Evolutionary conservation across 2,797 vertebrate genomes (phyloP), one percentile per base, ranked within the genome.

Genomic region (Delichon dasypus): DNA sequence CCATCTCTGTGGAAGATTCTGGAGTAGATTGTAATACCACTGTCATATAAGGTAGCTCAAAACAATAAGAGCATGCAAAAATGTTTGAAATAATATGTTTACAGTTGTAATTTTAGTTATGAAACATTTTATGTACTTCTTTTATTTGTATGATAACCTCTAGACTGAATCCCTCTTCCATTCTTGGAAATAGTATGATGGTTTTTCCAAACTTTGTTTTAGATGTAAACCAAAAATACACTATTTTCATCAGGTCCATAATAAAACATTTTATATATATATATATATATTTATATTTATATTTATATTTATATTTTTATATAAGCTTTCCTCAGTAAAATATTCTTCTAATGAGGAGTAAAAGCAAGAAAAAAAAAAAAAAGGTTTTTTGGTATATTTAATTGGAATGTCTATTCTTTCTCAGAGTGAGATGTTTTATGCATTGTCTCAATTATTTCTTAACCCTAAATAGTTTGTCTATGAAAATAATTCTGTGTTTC

Each of bases 31-130:
- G 21, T 88, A 89, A 86, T 62, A 74, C 2, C 91, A 47, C 68
- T 93, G 40, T 80, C 80, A 91, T 64, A 32, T 81, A 50, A 96
- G 42, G 79, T 57, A 95, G 92, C 38, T 75, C 48, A 32, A 93
- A 93, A 88, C 10, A 93, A 68, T 13, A 76, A 45, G 6, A 40
- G 13, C 68, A 40, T 58, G 22, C 16, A 88, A 27, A 64, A 75
- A 36, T 44, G 81, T 36, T 93, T 83, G 18, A 89, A 92, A 92
- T 77, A 80, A 91, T 68, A 87, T 29, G 16, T 50, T 88, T 53
- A 42, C 18, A 54, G 47, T 88, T 93, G 81, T 18, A 67, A 85
- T 78, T 94, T 95, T 84, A 84, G 13, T 66, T 91, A 40, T 47
- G 54, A 34, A 75, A 45, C 5, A 10, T 60, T 75, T 30, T 51